Percentiles rank a stretch among this genome's conserved stretches.
Evolutionary conservation across 2,888 invertebrate genomes (phyloP).

Genomic region (Iphiclides podalirius): DNA sequence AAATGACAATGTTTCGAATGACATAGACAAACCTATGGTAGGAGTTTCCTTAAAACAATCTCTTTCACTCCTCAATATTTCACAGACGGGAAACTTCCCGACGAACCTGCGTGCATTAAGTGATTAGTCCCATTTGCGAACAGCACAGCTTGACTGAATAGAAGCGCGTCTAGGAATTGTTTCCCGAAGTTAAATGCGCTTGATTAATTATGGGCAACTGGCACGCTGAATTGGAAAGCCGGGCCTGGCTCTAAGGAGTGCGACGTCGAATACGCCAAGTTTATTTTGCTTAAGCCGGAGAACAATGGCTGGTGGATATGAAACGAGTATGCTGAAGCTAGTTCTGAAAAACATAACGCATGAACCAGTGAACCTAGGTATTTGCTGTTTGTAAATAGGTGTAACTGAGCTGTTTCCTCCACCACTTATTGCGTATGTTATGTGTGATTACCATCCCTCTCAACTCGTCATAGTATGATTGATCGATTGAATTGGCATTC

Average conservation of each 20-base stretch:
- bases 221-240: background rate
- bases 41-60: conserved; percentile 35
- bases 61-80: conserved; percentile 65
- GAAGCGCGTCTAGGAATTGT: conserved; percentile 32
- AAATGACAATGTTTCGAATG: too few relatives aligned
- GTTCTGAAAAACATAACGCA: background rate
- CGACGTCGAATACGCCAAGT: background rate
- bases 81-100: conserved; percentile 48
- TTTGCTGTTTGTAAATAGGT: too few relatives aligned
- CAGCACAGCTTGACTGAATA: conserved; percentile 51
- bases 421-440: too few relatives aligned
- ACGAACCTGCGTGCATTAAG: conserved; percentile 63
- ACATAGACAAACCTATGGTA: too few relatives aligned
- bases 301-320: background rate
- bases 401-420: too few relatives aligned
- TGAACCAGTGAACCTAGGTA: too few relatives aligned
- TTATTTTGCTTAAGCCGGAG: background rate
- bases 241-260: background rate
- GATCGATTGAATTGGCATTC: too few relatives aligned
- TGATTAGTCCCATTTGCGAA: conserved; percentile 74
- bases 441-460: too few relatives aligned
- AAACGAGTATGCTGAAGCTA: background rate
- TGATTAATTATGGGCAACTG: conserved; percentile 34
- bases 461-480: too few relatives aligned
- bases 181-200: conserved; percentile 34